Evolutionary conservation across 2,797 vertebrate species (phyloP).

Genomic region (Anguilla marmorata): DNA sequence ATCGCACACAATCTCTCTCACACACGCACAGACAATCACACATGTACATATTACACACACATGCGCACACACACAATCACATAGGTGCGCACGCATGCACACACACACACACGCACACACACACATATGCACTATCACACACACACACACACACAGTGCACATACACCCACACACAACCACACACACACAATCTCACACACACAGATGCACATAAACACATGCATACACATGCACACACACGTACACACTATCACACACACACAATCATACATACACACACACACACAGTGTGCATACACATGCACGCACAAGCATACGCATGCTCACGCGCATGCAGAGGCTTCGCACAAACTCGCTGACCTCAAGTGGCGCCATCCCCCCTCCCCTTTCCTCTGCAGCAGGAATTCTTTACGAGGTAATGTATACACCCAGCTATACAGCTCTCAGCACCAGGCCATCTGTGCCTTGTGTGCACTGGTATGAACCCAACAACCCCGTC

Average conservation of each 20-base stretch:
- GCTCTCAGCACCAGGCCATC: neutral
- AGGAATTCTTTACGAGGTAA: constrained; percentile 4
- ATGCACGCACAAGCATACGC: neutral
- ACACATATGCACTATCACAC: neutral
- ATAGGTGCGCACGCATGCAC: neutral
- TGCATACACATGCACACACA: neutral
- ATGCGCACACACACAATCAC: neutral
- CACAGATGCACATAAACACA: neutral
- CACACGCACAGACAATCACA: neutral
- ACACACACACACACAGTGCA: neutral
- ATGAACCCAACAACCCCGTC: constrained; percentile 17
- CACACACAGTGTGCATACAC: neutral
- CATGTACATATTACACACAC: neutral
- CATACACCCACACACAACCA: neutral
- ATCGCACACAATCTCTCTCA: neutral
- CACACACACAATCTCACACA: neutral
- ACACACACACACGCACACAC: neutral
- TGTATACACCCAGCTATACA: constrained; percentile 11
- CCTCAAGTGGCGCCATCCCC: neutral
- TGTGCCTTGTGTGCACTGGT: neutral
- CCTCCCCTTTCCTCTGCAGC: neutral
- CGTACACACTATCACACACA: neutral
- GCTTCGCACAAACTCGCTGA: neutral
- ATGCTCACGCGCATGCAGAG: neutral
- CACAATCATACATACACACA: neutral